These are phyloP conservation scores for Chinchilla lanigera DNA, from an alignment of 2,113 vertebrate genomes.

Conservation along the genomic window DNA sequence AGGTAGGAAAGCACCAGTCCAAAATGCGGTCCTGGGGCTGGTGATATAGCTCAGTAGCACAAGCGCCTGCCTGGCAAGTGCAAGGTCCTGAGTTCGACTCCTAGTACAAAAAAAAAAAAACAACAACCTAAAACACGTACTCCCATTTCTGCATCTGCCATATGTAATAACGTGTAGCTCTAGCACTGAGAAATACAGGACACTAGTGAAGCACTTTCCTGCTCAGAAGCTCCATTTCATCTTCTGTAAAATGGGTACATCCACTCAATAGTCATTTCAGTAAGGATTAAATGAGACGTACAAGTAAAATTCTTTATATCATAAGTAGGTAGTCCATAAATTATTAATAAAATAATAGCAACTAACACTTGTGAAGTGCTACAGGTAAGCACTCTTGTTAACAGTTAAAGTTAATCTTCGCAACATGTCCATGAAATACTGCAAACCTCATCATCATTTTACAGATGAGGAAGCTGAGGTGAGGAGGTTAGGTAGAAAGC, in stretches of 20 bases:
- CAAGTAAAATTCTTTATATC: not conserved
- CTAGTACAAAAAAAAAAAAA: too few species aligned
- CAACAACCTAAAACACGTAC: not conserved
- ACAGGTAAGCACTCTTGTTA: not conserved
- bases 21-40: not conserved
- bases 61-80: too few species aligned
- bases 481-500: not conserved
- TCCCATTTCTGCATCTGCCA: not conserved
- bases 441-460: not conserved
- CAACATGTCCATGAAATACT: not conserved
- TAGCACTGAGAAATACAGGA: rapidly evolving
- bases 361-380: not conserved
- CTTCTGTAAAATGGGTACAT: not conserved
- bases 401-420: not conserved
- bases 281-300: not conserved
- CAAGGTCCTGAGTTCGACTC: too few species aligned
- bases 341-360: not conserved
- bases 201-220: rapidly evolving
- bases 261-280: not conserved
- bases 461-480: not conserved
- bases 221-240: not conserved
- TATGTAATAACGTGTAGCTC: not conserved
- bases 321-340: not conserved
- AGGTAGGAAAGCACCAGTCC: not conserved
- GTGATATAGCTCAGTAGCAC: too few species aligned